A percentile compares a stretch with the other conserved stretches of the same genome.
Conservation (phyloP, 2,113 vertebrate genomes). For the Plotosus lineatus region DNA sequence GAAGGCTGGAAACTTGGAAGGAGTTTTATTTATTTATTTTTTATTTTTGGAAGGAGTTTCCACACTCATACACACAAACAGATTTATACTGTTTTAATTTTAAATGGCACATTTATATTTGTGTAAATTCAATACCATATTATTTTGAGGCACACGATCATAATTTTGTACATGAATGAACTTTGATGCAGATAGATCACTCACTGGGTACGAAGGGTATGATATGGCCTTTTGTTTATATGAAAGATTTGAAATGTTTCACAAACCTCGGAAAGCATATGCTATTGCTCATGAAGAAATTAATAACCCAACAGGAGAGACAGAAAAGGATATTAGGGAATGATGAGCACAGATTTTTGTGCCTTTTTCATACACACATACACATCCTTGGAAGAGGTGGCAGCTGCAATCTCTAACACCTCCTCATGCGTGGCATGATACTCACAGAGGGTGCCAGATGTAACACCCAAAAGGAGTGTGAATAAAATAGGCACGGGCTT, state of each 20-base stretch:
- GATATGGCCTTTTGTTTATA: constrained; percentile 18
- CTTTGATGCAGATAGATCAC: background rate
- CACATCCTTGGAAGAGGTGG: constrained; percentile 28
- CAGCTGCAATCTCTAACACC: constrained; percentile 59
- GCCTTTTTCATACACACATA: background rate
- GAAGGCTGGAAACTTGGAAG: no score
- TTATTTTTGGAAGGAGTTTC: no score
- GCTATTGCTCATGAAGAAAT: constrained; percentile 55
- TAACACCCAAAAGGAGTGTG: constrained; percentile 56
- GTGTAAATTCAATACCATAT: background rate
- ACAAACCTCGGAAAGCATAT: constrained; percentile 45
- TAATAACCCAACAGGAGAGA: constrained; percentile 54
- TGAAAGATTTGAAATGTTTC: background rate
- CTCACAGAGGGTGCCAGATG: constrained; percentile 57
- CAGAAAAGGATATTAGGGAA: constrained; percentile 37
- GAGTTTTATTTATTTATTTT: no score
- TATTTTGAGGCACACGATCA: background rate
- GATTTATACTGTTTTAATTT: background rate
- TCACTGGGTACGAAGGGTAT: constrained; percentile 9
- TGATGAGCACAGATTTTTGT: constrained; percentile 48
- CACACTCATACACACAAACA: no score
- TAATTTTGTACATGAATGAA: background rate
- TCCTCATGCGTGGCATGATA: constrained; percentile 40
- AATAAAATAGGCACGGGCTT: constrained; percentile 36
- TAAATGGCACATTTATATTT: background rate